Evolutionary conservation across 2,113 vertebrate genomes (phyloP).

Genomic region (Oplegnathus fasciatus): DNA sequence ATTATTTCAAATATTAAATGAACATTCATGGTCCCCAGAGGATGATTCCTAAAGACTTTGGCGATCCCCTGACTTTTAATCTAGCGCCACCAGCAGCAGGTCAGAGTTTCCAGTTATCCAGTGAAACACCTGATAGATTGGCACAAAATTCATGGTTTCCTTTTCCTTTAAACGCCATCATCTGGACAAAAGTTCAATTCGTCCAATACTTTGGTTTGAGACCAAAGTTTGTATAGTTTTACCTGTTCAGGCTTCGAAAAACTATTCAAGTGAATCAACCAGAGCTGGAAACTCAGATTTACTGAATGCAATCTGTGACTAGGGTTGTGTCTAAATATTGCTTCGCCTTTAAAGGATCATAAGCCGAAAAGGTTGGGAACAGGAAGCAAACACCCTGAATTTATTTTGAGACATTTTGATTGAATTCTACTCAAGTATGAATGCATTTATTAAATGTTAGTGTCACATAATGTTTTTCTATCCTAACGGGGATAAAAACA

Average conservation of each 20-base stretch:
- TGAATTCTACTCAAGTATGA: not conserved
- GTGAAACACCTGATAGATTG: no score
- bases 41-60: not conserved
- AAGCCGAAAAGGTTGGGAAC: no score
- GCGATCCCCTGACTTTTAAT: not conserved
- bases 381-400: not conserved
- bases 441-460: not conserved
- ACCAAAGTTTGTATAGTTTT: not conserved
- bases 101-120: no score
- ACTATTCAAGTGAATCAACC: not conserved
- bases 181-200: not conserved
- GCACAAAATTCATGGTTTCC: no score
- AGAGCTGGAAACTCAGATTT: not conserved
- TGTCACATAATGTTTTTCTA: not conserved
- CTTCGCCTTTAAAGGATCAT: no score
- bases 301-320: not conserved
- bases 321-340: no score
- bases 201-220: not conserved
- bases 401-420: not conserved
- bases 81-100: not conserved
- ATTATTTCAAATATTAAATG: not conserved
- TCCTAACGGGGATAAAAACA: not conserved
- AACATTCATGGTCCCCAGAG: not conserved
- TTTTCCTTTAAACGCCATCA: not conserved
- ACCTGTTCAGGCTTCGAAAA: not conserved